Base-by-base conservation (phyloP, 1,140 invertebrate genomes). In the Drosophila nigromelanica region DNA sequence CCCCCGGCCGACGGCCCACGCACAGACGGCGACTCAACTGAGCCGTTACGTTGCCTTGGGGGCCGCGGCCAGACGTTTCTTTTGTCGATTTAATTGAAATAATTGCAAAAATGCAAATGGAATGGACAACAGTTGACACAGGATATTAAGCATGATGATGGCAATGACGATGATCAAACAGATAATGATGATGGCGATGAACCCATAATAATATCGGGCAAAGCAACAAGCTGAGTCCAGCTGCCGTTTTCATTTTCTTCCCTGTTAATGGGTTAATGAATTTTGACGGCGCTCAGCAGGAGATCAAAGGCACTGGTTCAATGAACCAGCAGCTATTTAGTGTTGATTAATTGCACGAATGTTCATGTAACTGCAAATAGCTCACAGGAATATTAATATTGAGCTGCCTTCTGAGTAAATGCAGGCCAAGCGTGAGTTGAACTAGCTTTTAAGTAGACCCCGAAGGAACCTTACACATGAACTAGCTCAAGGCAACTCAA, bases 31-130 rank as follows among this genome's bases (percentile, higher is more conserved):
- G 27, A 7, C 6, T 58, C 35, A 64, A 42, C 60, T 50, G 51
- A 52, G 33, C 51, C n/a, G 39, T 33, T 47, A 27, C 27, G 27
- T 72, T 76, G 62, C 76, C 70, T 71, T 80, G 66, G 62, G 56
- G 73, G 27, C 52, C 55, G 40, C 60, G 76, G 81, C 68, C 82
- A 67, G 45, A 72, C 63, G 76, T 47, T 71, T 59, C 77, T 83
- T 89, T 83, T 83, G 85, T 89, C 80, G 70, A 80, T 89, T 89
- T 89, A 89, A 89, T 89, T 89, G 85, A 89, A 89, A 89, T 89
- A 89, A 89, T 89, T 89, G 83, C 80, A 80, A 89, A 89, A 89
- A 89, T 89, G 85, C 79, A 89, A 89, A 89, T 89, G 78, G 76
- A 76, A 89, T 82, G 75, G 79, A 79, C 82, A 76, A 76, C 78